Percentiles rank a stretch among this genome's conserved stretches.
Evolutionary conservation across 2,113 vertebrate species (phyloP).

Genomic region (Rissa tridactyla): DNA sequence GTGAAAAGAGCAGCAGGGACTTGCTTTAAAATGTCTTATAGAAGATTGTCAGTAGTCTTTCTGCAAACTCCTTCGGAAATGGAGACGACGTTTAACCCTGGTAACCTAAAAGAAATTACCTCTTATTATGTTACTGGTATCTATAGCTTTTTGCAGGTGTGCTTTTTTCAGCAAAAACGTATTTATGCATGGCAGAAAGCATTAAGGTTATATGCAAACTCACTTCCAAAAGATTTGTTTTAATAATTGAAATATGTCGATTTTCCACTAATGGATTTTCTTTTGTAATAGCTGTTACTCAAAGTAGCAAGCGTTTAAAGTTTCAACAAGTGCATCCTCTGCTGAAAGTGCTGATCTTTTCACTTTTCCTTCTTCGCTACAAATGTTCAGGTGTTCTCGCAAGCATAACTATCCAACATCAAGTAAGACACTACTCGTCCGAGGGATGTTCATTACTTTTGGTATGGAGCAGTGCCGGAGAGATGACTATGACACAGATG

Average conservation of each 20-base stretch:
- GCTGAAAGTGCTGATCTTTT: neutral
- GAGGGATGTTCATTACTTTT: conserved; percentile 92
- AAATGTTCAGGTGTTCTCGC: conserved; percentile 85
- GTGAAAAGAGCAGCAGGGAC: neutral
- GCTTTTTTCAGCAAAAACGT: neutral
- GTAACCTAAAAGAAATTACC: neutral
- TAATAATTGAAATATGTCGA: neutral
- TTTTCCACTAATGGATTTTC: neutral
- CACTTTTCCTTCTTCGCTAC: neutral
- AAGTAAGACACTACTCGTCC: conserved; percentile 88
- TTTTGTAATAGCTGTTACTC: neutral
- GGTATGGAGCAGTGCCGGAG: conserved; percentile 93
- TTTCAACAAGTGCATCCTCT: neutral
- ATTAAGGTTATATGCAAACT: neutral
- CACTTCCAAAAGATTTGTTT: neutral
- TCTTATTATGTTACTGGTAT: neutral
- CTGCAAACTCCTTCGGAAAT: neutral
- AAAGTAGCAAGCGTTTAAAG: neutral
- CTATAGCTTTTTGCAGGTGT: neutral
- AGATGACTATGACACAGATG: conserved; percentile 93
- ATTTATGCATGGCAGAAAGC: neutral
- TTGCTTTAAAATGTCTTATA: neutral
- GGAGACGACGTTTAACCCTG: neutral
- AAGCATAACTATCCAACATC: conserved; percentile 86
- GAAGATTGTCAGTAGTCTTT: neutral